These are phyloP conservation scores for Sus cebifrons DNA, from an alignment of 2,797 vertebrate genomes.

Conservation along the genomic window DNA sequence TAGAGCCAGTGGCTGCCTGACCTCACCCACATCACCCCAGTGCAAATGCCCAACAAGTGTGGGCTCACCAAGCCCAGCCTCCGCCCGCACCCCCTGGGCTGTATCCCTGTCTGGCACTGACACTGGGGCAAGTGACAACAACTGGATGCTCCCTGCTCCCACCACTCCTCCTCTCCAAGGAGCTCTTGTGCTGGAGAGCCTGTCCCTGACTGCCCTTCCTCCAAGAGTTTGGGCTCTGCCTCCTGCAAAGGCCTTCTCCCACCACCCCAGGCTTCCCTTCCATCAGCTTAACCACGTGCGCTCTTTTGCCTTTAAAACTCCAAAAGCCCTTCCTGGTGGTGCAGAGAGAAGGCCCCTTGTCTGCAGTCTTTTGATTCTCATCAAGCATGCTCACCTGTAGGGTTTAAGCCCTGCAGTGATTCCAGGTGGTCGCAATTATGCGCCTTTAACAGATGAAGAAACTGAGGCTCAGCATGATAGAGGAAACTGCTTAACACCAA, in stretches of 20 bases:
- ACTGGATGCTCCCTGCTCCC: background rate
- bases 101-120: background rate
- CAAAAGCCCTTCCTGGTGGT: fast-evolving
- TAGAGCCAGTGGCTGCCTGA: conserved; percentile 3
- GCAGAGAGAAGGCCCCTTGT: background rate
- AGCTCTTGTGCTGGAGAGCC: background rate
- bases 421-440: background rate
- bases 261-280: background rate
- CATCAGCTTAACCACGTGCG: too few species aligned
- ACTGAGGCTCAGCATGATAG: fast-evolving
- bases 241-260: background rate
- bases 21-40: conserved; percentile 58
- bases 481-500: background rate
- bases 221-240: background rate
- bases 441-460: background rate
- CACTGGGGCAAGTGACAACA: fast-evolving
- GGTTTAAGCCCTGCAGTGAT: background rate
- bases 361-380: background rate
- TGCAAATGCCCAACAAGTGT: conserved; percentile 54
- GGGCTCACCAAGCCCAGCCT: background rate
- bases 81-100: too few species aligned
- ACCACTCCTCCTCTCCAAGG: fast-evolving
- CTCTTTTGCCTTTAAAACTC: background rate
- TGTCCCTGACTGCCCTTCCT: background rate
- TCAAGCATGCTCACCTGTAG: background rate